Evolutionary conservation across 37 sponge, comb jelly and placozoan species (phyloP).

Genomic region (Spongia lamella): DNA sequence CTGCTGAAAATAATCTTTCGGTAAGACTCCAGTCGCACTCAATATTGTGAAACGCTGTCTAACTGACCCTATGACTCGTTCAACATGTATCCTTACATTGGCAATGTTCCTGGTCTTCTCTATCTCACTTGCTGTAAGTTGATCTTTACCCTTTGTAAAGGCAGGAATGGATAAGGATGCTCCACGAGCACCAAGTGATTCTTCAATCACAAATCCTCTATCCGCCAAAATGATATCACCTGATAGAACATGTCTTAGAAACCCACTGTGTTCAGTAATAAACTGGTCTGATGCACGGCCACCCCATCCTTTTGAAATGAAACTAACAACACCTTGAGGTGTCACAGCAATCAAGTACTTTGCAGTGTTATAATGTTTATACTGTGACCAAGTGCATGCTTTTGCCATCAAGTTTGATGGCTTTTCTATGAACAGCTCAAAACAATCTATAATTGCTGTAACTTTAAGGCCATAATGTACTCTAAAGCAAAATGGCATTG

Average conservation of each 20-base stretch:
- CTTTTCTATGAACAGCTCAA: conserved; percentile 51
- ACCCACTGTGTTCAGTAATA: no score
- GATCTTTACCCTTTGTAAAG: conserved; percentile 20
- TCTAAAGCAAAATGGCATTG: conserved; percentile 48
- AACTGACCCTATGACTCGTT: conserved; percentile 38
- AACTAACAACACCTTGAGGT: conserved; percentile 30
- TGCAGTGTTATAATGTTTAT: conserved; percentile 49
- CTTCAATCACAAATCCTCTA: conserved; percentile 7
- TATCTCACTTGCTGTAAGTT: conserved; percentile 17
- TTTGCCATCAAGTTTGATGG: conserved; percentile 40
- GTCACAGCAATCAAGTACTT: conserved; percentile 46
- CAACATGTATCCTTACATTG: conserved; percentile 51
- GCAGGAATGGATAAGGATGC: conserved; percentile 17
- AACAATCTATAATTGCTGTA: conserved; percentile 53
- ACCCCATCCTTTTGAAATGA: no score
- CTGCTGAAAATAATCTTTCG: no score
- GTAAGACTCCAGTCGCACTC: no score
- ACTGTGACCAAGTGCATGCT: no score
- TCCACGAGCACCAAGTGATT: conserved; percentile 10
- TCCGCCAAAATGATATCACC: conserved; percentile 24
- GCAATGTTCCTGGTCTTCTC: conserved; percentile 32
- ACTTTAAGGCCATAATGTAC: conserved; percentile 25
- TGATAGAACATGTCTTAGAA: no score
- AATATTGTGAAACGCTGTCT: conserved; percentile 31
- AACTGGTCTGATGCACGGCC: no score